Evolutionary conservation across 2,888 invertebrate genomes (phyloP).

Genomic region (Yponomeuta sedellus): DNA sequence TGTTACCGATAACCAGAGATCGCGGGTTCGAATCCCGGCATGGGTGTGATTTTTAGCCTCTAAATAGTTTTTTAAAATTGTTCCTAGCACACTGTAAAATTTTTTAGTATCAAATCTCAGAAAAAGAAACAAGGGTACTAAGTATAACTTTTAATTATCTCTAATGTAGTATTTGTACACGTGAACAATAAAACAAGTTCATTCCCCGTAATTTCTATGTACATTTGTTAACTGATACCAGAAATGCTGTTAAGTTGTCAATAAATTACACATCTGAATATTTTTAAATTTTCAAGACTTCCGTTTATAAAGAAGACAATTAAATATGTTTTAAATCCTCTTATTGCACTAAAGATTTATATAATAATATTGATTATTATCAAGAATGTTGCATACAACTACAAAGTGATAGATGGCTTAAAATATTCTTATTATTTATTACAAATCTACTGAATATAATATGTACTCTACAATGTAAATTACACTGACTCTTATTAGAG

Average conservation of each 20-base stretch:
- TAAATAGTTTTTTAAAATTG: too few species aligned
- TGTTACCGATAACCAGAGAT: too few species aligned
- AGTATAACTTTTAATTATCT: slow-evolving; percentile 15
- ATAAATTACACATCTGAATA: slow-evolving; percentile 10
- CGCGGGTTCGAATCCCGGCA: too few species aligned
- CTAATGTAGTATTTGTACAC: slow-evolving; percentile 14
- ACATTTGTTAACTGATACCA: not conserved
- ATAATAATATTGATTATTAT: slow-evolving; percentile 7
- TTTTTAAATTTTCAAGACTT: slow-evolving; percentile 2
- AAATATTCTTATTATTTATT: not conserved
- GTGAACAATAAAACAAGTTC: slow-evolving; percentile 7
- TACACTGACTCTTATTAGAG: not conserved
- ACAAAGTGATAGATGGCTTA: not conserved
- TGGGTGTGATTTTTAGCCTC: too few species aligned
- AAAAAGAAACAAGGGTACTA: slow-evolving; percentile 11
- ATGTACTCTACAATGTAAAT: not conserved
- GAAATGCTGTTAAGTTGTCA: slow-evolving; percentile 8
- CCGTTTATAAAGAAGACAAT: not conserved
- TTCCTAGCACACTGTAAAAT: too few species aligned
- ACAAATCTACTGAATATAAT: not conserved
- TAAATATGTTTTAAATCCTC: slow-evolving; percentile 5
- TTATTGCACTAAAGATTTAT: slow-evolving; percentile 13
- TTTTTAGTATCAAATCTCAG: too few species aligned
- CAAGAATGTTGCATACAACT: not conserved
- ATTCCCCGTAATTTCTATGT: slow-evolving; percentile 7